These are phyloP conservation scores for Zaprionus camerounensis DNA, from an alignment of 1,140 invertebrate species.

Conservation along the genomic window DNA sequence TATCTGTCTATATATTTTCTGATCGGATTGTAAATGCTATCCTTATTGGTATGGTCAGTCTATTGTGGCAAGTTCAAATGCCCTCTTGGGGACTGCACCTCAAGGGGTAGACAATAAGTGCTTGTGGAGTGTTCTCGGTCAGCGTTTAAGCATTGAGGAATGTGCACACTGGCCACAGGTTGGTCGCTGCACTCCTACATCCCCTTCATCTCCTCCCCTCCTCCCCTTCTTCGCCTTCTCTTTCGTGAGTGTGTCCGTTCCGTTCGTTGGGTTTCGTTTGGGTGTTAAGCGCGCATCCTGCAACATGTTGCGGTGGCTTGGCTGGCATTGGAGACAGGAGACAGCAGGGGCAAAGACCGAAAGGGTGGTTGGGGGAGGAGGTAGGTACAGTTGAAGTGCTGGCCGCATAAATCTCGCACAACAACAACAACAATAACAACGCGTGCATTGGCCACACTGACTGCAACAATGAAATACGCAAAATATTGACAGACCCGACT, in stretches of 20 bases:
- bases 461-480: conserved; percentile 79
- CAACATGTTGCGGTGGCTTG: conserved; percentile 71
- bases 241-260: not conserved
- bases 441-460: conserved; percentile 39
- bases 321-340: not conserved
- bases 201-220: not conserved
- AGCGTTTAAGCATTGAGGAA: conserved; percentile 66
- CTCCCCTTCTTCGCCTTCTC: not conserved
- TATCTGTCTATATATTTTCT: too few species aligned
- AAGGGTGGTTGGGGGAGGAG: not conserved
- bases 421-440: conserved; percentile 37
- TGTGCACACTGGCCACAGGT: conserved; percentile 73
- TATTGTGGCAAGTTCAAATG: not conserved
- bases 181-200: conserved; percentile 43
- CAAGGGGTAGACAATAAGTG: conserved; percentile 26
- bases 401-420: conserved; percentile 65
- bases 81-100: not conserved
- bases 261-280: conserved; percentile 37
- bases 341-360: not conserved
- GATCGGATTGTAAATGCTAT: too few species aligned
- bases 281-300: conserved; percentile 52
- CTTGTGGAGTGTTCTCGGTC: conserved; percentile 41
- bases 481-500: conserved; percentile 70
- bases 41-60: not conserved
- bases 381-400: conserved; percentile 19